Conservation (phyloP, 2,888 invertebrate species). For the Mactromeris polynyma region DNA sequence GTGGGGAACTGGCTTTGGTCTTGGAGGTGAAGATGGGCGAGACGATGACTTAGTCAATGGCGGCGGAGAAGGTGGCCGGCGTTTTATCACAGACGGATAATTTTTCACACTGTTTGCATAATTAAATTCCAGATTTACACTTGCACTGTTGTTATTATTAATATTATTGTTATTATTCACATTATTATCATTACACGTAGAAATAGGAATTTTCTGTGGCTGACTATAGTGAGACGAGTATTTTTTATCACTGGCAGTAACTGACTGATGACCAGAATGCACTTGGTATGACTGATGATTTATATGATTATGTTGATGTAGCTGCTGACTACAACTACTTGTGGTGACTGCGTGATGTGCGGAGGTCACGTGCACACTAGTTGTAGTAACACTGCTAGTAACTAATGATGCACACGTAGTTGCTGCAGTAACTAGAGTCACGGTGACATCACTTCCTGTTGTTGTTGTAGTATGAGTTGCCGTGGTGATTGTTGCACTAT, state of each 20-base stretch:
- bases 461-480: slow-evolving; percentile 88
- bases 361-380: slow-evolving; percentile 37
- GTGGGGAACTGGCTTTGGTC: slow-evolving; percentile 44
- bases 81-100: slow-evolving; percentile 47
- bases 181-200: slow-evolving; percentile 29
- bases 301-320: slow-evolving; percentile 44
- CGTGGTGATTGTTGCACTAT: slow-evolving; percentile 85
- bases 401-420: slow-evolving; percentile 68
- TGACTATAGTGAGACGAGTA: slow-evolving; percentile 17
- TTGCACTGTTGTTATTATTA: slow-evolving; percentile 20
- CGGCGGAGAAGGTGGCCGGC: slow-evolving; percentile 53
- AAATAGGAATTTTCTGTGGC: slow-evolving; percentile 16
- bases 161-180: slow-evolving; percentile 15
- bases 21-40: slow-evolving; percentile 42
- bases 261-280: not conserved
- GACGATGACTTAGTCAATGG: slow-evolving; percentile 45
- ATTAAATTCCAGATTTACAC: slow-evolving; percentile 4
- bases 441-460: slow-evolving; percentile 76
- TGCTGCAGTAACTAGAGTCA: slow-evolving; percentile 82
- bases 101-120: slow-evolving; percentile 20
- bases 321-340: slow-evolving; percentile 33
- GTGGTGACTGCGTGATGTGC: slow-evolving; percentile 34
- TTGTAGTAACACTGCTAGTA: slow-evolving; percentile 46
- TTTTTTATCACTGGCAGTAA: slow-evolving; percentile 16
- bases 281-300: slow-evolving; percentile 25